Conservation (phyloP, 2,797 vertebrate species). For the Urosaurus nigricauda region DNA sequence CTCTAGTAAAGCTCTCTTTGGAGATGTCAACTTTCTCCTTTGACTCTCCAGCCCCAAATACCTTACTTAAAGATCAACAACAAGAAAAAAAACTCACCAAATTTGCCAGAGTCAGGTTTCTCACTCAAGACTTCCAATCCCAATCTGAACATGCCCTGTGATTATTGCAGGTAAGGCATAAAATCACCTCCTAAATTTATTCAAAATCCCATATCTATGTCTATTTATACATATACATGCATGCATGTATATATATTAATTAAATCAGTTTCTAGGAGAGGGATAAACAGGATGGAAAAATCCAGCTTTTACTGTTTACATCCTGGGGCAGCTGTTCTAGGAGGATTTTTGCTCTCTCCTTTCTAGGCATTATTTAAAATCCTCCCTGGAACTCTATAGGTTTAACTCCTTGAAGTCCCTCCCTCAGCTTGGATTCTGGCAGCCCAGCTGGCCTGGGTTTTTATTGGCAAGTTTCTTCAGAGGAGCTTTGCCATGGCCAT, state of each 20-base stretch:
- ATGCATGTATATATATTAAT: no score
- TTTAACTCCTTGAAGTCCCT: conserved; percentile 2
- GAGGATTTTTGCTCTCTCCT: background rate
- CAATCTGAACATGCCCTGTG: no score
- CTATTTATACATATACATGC: no score
- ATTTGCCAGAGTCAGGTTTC: background rate
- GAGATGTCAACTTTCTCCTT: background rate
- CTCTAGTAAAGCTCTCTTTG: background rate
- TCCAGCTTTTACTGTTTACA: background rate
- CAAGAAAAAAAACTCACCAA: conserved; percentile 7
- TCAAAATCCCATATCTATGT: no score
- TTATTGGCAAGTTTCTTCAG: no score
- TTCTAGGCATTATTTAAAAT: background rate
- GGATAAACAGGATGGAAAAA: background rate
- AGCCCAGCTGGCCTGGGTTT: no score
- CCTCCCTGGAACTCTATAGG: background rate
- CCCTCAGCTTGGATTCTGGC: no score
- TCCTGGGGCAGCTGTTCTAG: background rate
- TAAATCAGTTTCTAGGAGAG: background rate
- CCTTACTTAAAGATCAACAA: no score
- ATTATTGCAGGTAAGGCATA: background rate
- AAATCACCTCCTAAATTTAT: background rate
- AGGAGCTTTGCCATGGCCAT: no score
- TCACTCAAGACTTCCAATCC: background rate
- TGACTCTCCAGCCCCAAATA: no score